Percentiles rank a stretch among this genome's conserved stretches.
phyloP scores from a whole-genome alignment of 1,140 invertebrate genomes.

The Neotoxoptera formosana region DNA sequence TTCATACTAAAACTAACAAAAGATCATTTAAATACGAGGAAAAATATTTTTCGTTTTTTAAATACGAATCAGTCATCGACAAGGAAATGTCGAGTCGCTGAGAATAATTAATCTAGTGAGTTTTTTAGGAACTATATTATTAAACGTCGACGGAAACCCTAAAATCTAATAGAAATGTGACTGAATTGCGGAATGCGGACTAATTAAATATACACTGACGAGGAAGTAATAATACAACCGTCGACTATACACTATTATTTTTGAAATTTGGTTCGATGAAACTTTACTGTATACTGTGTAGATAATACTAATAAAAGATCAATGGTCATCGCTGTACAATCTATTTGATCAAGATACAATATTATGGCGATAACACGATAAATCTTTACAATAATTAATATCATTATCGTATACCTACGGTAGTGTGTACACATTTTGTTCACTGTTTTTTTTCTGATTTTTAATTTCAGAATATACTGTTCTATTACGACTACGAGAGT shows the following conservation, averaged over 20 bases:
- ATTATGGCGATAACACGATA: neutral
- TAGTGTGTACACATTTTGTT: neutral
- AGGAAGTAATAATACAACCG: neutral
- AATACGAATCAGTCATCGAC: neutral
- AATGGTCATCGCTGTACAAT: neutral
- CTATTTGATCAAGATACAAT: neutral
- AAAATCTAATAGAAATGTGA: neutral
- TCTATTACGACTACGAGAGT: conserved; percentile 88
- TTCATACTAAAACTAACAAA: neutral
- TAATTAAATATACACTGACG: neutral
- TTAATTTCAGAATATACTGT: conserved; percentile 79
- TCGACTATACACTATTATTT: neutral
- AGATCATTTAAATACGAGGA: neutral
- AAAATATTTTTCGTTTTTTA: neutral
- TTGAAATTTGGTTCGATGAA: neutral
- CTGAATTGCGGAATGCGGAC: neutral
- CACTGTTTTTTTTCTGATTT: neutral
- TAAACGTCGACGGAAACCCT: neutral
- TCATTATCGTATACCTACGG: neutral
- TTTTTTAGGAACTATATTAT: neutral
- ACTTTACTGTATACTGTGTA: neutral
- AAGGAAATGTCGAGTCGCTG: neutral
- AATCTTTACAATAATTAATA: neutral
- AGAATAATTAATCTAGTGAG: neutral
- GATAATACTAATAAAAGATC: neutral